Conservation (phyloP, 1,140 invertebrate genomes). For the Tetragonula clypearis region DNA sequence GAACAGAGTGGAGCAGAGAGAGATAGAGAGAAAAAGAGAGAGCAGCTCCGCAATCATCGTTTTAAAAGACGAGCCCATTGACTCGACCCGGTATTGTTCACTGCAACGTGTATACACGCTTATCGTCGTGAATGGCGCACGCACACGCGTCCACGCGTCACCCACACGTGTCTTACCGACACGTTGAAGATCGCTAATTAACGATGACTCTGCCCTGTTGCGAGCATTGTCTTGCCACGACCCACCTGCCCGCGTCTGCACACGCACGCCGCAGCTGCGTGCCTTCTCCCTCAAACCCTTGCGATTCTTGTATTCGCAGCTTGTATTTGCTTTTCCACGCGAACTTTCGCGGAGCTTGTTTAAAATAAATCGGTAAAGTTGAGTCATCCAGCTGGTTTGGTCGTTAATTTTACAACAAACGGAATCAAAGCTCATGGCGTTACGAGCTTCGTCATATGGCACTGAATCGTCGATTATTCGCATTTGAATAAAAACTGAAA, state of each 20-base stretch:
- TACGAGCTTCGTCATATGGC: no score
- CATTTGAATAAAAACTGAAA: no score
- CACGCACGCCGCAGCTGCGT: slow-evolving; percentile 61
- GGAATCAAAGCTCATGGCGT: no score
- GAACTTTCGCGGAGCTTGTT: not conserved
- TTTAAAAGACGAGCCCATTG: slow-evolving; percentile 69
- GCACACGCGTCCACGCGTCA: slow-evolving; percentile 9
- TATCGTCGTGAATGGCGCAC: not conserved
- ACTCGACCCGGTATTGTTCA: slow-evolving; percentile 68
- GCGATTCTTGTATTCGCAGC: not conserved
- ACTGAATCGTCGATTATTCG: no score
- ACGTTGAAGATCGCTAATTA: slow-evolving; percentile 76
- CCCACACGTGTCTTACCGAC: slow-evolving; percentile 63
- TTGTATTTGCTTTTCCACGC: not conserved
- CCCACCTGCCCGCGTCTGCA: slow-evolving; percentile 69
- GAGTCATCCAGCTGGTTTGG: not conserved
- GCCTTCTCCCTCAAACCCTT: not conserved
- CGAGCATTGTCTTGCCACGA: slow-evolving; percentile 70
- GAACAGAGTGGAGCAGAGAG: not conserved
- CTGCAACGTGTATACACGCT: not conserved
- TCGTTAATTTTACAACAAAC: not conserved
- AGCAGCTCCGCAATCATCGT: slow-evolving; percentile 56
- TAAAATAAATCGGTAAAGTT: not conserved
- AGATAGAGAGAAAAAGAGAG: not conserved
- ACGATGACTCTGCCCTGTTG: slow-evolving; percentile 71